Evolutionary conservation across 1,140 invertebrate genomes (phyloP).

Genomic region (Aphelenchoides besseyi): DNA sequence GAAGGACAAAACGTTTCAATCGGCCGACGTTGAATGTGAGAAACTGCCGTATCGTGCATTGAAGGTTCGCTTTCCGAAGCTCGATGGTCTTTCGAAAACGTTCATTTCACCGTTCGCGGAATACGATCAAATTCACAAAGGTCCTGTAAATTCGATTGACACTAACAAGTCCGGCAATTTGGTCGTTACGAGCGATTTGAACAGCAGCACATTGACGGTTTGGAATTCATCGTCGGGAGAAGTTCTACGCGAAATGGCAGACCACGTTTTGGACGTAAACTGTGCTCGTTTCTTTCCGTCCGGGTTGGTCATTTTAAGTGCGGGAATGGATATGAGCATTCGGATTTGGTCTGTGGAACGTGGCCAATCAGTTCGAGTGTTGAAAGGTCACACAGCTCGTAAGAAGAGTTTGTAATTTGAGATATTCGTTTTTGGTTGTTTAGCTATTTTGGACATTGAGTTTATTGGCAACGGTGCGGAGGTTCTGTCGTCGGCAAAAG

Average conservation of each 20-base stretch:
- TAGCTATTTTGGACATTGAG: conserved; percentile 69
- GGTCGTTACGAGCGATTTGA: conserved; percentile 1
- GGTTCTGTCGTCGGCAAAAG: conserved; percentile 72
- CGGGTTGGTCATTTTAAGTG: conserved; percentile 71
- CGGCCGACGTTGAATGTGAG: background rate
- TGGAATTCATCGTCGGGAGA: conserved; percentile 11
- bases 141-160: conserved; percentile 5
- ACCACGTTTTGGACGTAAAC: conserved; percentile 73
- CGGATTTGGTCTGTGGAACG: conserved; percentile 73
- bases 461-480: conserved; percentile 74
- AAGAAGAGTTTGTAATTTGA: conserved; percentile 17
- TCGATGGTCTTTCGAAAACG: conserved; percentile 4
- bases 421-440: background rate
- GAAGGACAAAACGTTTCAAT: background rate
- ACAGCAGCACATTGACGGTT: conserved; percentile 19
- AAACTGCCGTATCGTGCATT: background rate
- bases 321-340: conserved; percentile 71
- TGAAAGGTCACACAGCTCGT: conserved; percentile 69
- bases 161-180: conserved; percentile 15
- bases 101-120: conserved; percentile 17
- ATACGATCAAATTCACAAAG: conserved; percentile 20
- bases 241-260: conserved; percentile 64
- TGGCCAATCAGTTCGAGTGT: conserved; percentile 70
- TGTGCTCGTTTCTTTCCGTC: conserved; percentile 73
- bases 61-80: background rate